These are phyloP conservation scores for Melipona beecheii DNA, from an alignment of 2,888 invertebrate genomes.

Conservation along the genomic window DNA sequence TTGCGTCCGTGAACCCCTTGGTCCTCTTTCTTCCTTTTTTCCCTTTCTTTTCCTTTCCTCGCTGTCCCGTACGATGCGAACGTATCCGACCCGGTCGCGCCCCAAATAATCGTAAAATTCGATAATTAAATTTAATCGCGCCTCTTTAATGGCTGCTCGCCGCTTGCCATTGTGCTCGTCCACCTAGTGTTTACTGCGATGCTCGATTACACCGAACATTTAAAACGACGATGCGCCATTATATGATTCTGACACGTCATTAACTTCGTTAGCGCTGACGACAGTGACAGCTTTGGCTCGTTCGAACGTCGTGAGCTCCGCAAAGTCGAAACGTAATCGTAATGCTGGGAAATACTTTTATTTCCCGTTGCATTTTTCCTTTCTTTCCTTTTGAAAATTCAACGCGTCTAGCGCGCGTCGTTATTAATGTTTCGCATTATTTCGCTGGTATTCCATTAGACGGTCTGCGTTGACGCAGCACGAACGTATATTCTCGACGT, in stretches of 20 bases:
- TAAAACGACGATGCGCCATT: constrained; percentile 81
- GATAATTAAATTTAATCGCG: constrained; percentile 83
- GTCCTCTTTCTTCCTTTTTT: constrained; percentile 40
- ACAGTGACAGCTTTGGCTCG: constrained; percentile 57
- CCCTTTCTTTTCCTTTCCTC: constrained; percentile 28
- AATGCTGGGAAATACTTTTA: background rate
- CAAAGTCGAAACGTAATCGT: constrained; percentile 69
- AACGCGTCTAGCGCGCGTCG: background rate
- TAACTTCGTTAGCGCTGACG: constrained; percentile 73
- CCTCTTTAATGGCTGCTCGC: constrained; percentile 72
- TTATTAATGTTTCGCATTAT: constrained; percentile 20
- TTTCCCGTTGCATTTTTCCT: too few relatives aligned
- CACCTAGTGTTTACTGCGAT: constrained; percentile 78
- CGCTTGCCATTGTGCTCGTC: constrained; percentile 73
- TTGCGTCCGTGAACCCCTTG: constrained; percentile 45
- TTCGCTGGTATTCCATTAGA: constrained; percentile 52
- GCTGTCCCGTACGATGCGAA: constrained; percentile 35
- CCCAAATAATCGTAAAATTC: constrained; percentile 82
- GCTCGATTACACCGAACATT: constrained; percentile 80
- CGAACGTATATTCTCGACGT: constrained; percentile 21
- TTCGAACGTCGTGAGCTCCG: constrained; percentile 62
- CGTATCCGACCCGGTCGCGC: constrained; percentile 66
- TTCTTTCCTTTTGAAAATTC: background rate
- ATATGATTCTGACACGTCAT: constrained; percentile 83
- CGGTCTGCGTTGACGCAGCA: constrained; percentile 25